phyloP scores from a whole-genome alignment of 2,797 vertebrate species.

The Synaphobranchus kaupii region DNA sequence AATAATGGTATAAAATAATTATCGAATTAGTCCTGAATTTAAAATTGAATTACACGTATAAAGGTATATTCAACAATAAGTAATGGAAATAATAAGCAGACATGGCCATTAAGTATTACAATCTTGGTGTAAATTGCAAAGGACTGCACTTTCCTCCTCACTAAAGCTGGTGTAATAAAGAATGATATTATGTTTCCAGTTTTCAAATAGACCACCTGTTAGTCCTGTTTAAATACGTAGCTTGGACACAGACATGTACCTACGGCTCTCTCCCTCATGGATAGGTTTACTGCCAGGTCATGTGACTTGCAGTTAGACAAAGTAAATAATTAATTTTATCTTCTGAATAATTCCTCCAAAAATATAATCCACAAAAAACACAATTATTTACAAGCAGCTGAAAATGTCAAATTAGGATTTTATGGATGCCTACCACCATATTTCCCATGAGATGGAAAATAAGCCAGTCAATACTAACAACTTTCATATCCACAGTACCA shows the following conservation, averaged over 20 bases:
- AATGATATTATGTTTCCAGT: slow-evolving; percentile 48
- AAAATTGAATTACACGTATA: slow-evolving; percentile 38
- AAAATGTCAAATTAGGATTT: neutral
- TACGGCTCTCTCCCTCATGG: neutral
- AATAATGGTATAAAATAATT: neutral
- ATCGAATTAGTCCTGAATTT: too few species aligned
- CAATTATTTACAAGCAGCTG: neutral
- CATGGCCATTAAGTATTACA: slow-evolving; percentile 48
- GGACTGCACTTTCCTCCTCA: slow-evolving; percentile 50
- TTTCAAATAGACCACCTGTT: slow-evolving; percentile 27
- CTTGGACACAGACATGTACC: neutral
- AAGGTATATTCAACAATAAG: slow-evolving; percentile 43
- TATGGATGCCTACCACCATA: neutral
- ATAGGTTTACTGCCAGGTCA: slow-evolving; percentile 3
- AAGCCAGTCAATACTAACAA: neutral
- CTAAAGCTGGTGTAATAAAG: slow-evolving; percentile 39
- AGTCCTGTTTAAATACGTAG: neutral
- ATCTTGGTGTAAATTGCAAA: slow-evolving; percentile 52
- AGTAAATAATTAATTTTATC: neutral
- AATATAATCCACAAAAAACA: neutral
- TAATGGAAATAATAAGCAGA: slow-evolving; percentile 36
- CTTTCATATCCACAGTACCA: neutral
- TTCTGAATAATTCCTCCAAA: neutral
- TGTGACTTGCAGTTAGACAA: neutral
- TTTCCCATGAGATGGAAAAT: neutral